Evolutionary conservation across 2,888 invertebrate genomes (phyloP).

Genomic region (Zaprionus obscuricornis): DNA sequence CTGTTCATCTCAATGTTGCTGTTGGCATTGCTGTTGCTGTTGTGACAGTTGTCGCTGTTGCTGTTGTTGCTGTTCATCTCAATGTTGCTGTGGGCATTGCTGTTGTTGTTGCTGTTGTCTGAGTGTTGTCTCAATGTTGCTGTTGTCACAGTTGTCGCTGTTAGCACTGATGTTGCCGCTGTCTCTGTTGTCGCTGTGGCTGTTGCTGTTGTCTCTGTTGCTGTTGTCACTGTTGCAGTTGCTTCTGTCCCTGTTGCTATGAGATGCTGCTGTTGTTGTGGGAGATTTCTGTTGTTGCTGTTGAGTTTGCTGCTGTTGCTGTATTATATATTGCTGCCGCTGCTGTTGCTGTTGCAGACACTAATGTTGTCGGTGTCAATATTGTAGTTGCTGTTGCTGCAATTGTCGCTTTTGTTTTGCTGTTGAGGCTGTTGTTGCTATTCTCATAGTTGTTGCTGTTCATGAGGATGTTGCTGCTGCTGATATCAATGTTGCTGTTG

Average conservation of each 20-base stretch:
- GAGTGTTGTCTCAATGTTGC: no score
- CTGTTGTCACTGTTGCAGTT: constrained; percentile 8
- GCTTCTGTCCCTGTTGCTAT: neutral
- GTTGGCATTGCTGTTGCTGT: constrained; percentile 6
- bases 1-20: no score
- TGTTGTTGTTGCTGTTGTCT: no score
- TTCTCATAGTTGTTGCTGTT: constrained; percentile 5
- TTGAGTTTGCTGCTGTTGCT: no score
- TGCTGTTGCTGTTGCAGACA: no score
- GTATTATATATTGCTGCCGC: no score
- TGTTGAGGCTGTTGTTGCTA: constrained; percentile 5
- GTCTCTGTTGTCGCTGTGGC: no score
- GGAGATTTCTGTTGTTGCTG: constrained; percentile 26
- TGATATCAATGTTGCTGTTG: constrained; percentile 18
- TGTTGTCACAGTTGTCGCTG: no score
- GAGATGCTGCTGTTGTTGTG: constrained; percentile 17
- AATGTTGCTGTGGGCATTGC: constrained; percentile 21
- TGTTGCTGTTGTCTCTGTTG: constrained; percentile 4
- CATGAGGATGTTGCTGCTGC: neutral
- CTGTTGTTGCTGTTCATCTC: constrained; percentile 16
- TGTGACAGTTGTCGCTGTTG: constrained; percentile 4
- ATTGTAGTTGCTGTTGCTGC: no score
- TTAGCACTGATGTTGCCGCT: no score
- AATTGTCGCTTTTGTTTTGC: no score
- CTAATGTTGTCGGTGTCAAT: no score